Evolutionary conservation across 2,888 invertebrate species (phyloP).

Genomic region (Trachelus stipa): DNA sequence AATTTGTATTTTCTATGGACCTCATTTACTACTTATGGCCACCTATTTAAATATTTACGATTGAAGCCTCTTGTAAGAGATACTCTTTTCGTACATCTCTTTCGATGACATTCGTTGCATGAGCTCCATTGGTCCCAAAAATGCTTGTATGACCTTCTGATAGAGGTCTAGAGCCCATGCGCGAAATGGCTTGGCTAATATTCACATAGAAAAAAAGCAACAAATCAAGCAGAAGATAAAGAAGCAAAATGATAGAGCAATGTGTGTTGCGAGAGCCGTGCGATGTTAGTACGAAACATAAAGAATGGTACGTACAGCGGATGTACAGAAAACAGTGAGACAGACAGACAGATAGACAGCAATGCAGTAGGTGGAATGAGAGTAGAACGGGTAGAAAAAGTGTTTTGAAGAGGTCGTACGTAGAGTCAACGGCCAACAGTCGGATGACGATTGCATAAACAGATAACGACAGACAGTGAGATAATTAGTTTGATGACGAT

Average conservation of each 20-base stretch:
- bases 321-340: background rate
- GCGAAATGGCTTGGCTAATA: background rate
- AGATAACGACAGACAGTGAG: background rate
- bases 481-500: background rate
- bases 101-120: background rate
- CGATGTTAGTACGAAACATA: slow-evolving; percentile 1
- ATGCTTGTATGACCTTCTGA: slow-evolving; percentile 1
- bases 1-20: background rate
- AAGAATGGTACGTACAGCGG: slow-evolving; percentile 6
- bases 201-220: background rate
- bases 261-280: background rate
- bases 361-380: background rate
- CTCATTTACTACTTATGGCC: background rate
- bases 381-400: background rate
- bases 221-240: background rate
- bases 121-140: background rate
- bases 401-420: background rate
- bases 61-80: background rate
- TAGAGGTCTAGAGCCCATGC: slow-evolving; percentile 2
- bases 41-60: background rate
- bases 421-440: background rate
- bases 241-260: background rate
- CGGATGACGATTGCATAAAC: slow-evolving; percentile 4
- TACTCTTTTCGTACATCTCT: background rate
- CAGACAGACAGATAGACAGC: slow-evolving; percentile 6